Conservation (phyloP, 1,140 invertebrate species). For the Dendroctonus valens region DNA sequence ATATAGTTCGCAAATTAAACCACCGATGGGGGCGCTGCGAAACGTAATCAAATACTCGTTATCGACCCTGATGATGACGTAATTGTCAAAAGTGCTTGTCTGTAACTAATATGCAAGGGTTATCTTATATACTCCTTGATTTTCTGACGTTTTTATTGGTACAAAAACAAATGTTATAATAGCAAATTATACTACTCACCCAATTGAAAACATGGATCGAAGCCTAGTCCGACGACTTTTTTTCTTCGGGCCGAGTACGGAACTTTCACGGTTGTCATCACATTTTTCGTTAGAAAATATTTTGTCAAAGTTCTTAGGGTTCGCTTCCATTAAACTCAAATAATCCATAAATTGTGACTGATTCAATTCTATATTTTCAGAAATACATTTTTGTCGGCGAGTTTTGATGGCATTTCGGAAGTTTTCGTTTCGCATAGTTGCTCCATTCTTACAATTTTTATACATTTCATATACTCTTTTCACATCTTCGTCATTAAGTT, state of each 20-base stretch:
- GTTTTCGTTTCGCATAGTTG: slow-evolving; percentile 9
- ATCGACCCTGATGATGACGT: too few relatives aligned
- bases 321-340: slow-evolving; percentile 41
- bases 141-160: too few relatives aligned
- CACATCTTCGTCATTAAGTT: slow-evolving; percentile 29
- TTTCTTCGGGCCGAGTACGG: slow-evolving; percentile 19
- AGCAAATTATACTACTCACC: slow-evolving; percentile 27
- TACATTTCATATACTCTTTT: slow-evolving; percentile 37
- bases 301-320: slow-evolving; percentile 38
- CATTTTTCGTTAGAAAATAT: slow-evolving; percentile 26
- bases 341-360: slow-evolving; percentile 43
- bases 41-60: too few relatives aligned
- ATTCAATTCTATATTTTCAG: slow-evolving; percentile 40
- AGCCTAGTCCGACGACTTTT: slow-evolving; percentile 34
- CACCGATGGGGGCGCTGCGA: too few relatives aligned
- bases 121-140: too few relatives aligned
- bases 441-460: slow-evolving; percentile 21
- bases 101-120: too few relatives aligned
- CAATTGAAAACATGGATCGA: slow-evolving; percentile 37
- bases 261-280: neutral
- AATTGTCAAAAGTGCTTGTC: too few relatives aligned
- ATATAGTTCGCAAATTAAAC: too few relatives aligned
- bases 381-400: slow-evolving; percentile 37
- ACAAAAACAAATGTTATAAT: slow-evolving; percentile 7
- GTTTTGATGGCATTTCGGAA: slow-evolving; percentile 17